A percentile compares a stretch with the other conserved stretches of the same genome.
These are phyloP conservation scores for Incurvaria masculella DNA, from an alignment of 2,888 invertebrate genomes.

Conservation along the genomic window DNA sequence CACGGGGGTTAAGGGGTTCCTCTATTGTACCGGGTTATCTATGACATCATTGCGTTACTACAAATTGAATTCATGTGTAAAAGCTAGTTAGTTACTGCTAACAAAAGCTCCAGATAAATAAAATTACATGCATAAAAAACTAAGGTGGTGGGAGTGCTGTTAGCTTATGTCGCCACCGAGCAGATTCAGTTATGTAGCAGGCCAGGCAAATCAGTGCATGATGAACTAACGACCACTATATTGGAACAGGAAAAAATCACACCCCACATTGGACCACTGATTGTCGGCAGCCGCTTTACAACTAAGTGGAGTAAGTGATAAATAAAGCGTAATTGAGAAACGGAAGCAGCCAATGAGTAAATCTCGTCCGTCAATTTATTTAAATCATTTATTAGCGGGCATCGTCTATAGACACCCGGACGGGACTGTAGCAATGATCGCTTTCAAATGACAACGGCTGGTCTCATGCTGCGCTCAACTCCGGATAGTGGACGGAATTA, in stretches of 20 bases:
- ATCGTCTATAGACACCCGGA: slow-evolving; percentile 51
- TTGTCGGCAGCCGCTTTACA: neutral
- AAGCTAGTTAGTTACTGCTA: too few relatives aligned
- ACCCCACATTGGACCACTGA: neutral
- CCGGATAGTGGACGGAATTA: neutral
- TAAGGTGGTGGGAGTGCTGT: too few relatives aligned
- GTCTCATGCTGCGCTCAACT: neutral
- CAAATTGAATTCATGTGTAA: too few relatives aligned
- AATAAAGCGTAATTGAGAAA: slow-evolving; percentile 56
- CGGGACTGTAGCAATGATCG: neutral
- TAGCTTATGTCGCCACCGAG: too few relatives aligned
- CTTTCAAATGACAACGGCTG: neutral
- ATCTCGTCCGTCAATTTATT: slow-evolving; percentile 59
- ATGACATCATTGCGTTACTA: too few relatives aligned
- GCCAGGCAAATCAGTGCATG: too few relatives aligned
- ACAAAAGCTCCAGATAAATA: too few relatives aligned
- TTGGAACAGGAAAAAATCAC: neutral
- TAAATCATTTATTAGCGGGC: slow-evolving; percentile 56
- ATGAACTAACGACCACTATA: too few relatives aligned
- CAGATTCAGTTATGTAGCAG: too few relatives aligned
- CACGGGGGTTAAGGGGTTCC: too few relatives aligned
- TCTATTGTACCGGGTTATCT: too few relatives aligned
- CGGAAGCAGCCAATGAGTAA: slow-evolving; percentile 57
- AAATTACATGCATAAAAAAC: too few relatives aligned
- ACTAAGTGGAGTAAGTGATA: slow-evolving; percentile 35